These are phyloP conservation scores for Drosophila navojoa DNA, from an alignment of 1,140 invertebrate species.

Conservation along the genomic window DNA sequence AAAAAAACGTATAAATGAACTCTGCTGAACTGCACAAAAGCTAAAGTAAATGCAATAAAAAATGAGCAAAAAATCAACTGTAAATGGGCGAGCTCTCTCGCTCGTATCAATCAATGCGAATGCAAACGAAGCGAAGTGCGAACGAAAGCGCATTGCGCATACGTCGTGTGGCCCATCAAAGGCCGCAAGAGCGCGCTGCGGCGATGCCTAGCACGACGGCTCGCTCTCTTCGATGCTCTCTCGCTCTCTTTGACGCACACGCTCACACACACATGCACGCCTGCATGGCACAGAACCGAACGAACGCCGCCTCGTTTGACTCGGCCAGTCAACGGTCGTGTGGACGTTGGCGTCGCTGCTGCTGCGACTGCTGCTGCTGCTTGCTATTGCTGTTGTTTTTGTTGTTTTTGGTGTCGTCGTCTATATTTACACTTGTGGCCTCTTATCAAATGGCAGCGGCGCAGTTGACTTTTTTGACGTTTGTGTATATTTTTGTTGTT, in stretches of 20 bases:
- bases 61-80: conserved; percentile 21
- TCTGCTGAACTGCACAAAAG: conserved; percentile 63
- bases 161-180: conserved; percentile 55
- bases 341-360: conserved; percentile 54
- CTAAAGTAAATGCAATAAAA: conserved; percentile 61
- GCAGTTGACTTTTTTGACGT: conserved; percentile 82
- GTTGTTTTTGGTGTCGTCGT: conserved; percentile 62
- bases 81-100: conserved; percentile 11
- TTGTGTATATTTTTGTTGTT: conserved; percentile 68
- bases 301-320: conserved; percentile 34
- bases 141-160: conserved; percentile 57
- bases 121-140: conserved; percentile 11
- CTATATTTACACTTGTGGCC: conserved; percentile 82
- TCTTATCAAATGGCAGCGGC: conserved; percentile 82
- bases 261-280: not conserved
- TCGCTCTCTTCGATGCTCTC: conserved; percentile 4
- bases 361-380: not conserved
- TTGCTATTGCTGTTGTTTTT: conserved; percentile 33
- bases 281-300: conserved; percentile 9
- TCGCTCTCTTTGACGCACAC: conserved; percentile 31
- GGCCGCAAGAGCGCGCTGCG: conserved; percentile 20
- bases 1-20: conserved; percentile 53
- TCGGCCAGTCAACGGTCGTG: conserved; percentile 71
- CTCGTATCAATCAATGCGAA: conserved; percentile 74
- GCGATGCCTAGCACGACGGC: not conserved